Evolutionary conservation across 2,113 vertebrate genomes (phyloP), one percentile per base, ranked within the genome.

Genomic region (Stigmatopora nigra): DNA sequence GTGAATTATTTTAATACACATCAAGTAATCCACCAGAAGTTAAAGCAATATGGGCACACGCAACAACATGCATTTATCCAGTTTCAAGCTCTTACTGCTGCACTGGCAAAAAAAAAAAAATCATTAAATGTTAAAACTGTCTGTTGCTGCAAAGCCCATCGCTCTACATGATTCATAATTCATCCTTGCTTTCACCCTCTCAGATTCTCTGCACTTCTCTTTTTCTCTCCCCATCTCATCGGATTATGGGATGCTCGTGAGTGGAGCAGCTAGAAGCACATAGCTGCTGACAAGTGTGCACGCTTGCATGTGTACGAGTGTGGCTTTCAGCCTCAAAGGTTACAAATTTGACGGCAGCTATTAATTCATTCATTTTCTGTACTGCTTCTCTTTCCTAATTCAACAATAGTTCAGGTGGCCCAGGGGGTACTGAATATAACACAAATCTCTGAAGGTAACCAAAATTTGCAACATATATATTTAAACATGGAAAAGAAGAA

Each of bases 101-200:
- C 78, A 81, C 11, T 73, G 81, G 72, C 72, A 79, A 75, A 74
- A 78, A 83, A 66, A 84, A 31, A 22, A 52, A 51, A 51, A 51
- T 78, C 79, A 89, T 87, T 88, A 91, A 88, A 91, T 77, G 86
- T 90, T 92, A 91, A 92, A 91, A 91, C 82, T 83, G 78, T 84
- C 67, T 92, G 84, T 83, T 80, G 82, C 80, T 74, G 83, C 91
- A 84, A 80, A 86, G 90, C 87, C 71, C 75, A 82, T 77, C 77
- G 76, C 79, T 67, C 83, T 65, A 79, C 68, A 72, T 35, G n/a
- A 85, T 88, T 79, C 71, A 88, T 88, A 84, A 88, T 88, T 87
- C 69, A 88, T 87, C 82, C 70, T 68, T 41, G 65, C 64, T 77
- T 75, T 77, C 64, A 31, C 47, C 38, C 61, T 19, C 47, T 61